Evolutionary conservation across 1,140 invertebrate genomes (phyloP), one percentile per base, ranked within the genome.

Genomic region (Tetramorium simillimum): DNA sequence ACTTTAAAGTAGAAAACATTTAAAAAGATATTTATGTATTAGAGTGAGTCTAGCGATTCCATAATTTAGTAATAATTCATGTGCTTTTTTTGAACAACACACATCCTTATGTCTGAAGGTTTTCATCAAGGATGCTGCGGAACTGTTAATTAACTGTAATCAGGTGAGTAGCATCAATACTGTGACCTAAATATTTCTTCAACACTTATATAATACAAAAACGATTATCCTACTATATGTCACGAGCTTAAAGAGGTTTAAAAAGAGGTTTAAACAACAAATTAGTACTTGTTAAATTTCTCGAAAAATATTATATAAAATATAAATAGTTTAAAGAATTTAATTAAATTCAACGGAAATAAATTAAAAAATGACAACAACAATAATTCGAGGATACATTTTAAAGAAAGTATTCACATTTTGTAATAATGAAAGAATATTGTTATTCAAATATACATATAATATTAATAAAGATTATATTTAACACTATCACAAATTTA

Each of bases 111-210:
- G 53, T 60, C 3, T 62, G 69, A 84, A 84, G 80, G 53, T 84
- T 84, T 43, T 49, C 67, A 84, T 73, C 53, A 75, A 46, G 80
- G 80, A 73, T 24, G 7, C 4, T 18, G 3, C 21, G 40, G 5
- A 3, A 3, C 5, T 14, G 16, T 75, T 84, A 84, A 84, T 84
- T 73, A 75, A 84, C 80, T 49, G 24, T 75, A 62, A 75, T 84
- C 69, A 84, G 69, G 53, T 84, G 28, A 84, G 69, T 53, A 72
- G 51, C 51, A 84, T 84, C 80, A 73, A 75, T 60, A 84, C 80
- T 53, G 62, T 84, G 80, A 84, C 80, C 69, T 75, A 84, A 84
- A 84, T 84, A 84, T 84, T 60, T 10, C 46, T 37, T 46, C 24
- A 73, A 84, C n/a, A n/a, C 69, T 84, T 84, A 84, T 37, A 72